Percentiles rank a stretch among this genome's conserved stretches.
Evolutionary conservation across 2,797 vertebrate species (phyloP).

Genomic region (Myoxocephalus aenaeus): DNA sequence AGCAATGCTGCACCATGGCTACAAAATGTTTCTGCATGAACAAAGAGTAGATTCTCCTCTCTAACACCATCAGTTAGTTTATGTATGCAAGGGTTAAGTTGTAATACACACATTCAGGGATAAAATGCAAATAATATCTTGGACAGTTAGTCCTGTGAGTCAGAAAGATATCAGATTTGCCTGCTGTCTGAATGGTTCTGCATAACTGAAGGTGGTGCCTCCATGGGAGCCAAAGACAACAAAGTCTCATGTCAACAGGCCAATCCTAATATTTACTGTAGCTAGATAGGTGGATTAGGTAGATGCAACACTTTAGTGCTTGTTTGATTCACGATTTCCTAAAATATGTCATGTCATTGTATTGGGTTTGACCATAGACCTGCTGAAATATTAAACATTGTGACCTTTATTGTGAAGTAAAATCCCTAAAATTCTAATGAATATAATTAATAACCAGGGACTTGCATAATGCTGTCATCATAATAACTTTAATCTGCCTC

Average conservation of each 20-base stretch:
- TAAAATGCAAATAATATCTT: slow-evolving; percentile 12
- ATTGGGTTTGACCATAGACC: background rate
- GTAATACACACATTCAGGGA: background rate
- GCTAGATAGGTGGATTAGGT: background rate
- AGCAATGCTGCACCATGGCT: slow-evolving; percentile 5
- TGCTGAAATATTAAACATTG: background rate
- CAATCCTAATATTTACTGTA: background rate
- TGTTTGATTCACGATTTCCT: background rate
- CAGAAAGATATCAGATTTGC: background rate
- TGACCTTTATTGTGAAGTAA: background rate
- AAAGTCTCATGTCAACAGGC: slow-evolving; percentile 6
- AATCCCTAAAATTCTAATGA: background rate
- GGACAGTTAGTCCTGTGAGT: background rate
- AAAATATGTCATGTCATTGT: background rate
- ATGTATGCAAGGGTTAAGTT: background rate
- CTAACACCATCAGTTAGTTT: background rate
- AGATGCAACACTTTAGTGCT: no score
- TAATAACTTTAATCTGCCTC: background rate
- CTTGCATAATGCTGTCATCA: background rate
- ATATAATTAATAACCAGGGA: background rate
- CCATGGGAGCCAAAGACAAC: slow-evolving; percentile 28
- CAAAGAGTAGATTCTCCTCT: background rate
- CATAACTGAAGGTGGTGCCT: background rate
- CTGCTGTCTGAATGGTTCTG: slow-evolving; percentile 15
- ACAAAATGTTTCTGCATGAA: background rate